These are phyloP conservation scores for Planiliza haematocheilus DNA, from an alignment of 2,113 vertebrate species.

Conservation along the genomic window DNA sequence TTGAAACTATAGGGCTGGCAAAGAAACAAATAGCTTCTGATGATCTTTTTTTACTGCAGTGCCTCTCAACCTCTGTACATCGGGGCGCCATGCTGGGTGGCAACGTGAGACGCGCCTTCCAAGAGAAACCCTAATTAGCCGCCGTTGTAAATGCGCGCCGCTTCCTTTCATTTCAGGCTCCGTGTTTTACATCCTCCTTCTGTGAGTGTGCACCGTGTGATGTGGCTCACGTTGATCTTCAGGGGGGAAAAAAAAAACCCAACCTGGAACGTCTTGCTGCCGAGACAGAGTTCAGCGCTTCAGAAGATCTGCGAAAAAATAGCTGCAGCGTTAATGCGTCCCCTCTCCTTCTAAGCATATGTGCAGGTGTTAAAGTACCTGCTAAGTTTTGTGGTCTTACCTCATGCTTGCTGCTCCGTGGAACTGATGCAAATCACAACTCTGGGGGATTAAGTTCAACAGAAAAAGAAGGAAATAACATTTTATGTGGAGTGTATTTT, in stretches of 20 bases:
- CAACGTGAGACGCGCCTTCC: background rate
- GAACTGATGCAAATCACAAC: conserved; percentile 26
- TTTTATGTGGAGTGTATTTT: too few relatives aligned
- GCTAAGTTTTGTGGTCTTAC: conserved; percentile 25
- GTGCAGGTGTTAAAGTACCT: conserved; percentile 46
- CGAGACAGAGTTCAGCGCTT: conserved; percentile 50
- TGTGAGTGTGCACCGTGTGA: conserved; percentile 33
- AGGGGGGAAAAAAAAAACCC: conserved; percentile 3
- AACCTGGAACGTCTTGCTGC: conserved; percentile 35
- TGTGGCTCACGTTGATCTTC: conserved; percentile 42
- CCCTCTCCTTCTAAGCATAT: conserved; percentile 2
- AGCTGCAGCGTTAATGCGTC: background rate
- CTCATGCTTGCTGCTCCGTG: conserved; percentile 33
- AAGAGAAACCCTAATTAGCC: conserved; percentile 61
- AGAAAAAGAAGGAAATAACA: background rate
- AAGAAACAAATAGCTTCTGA: background rate
- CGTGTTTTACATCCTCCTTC: conserved; percentile 2
- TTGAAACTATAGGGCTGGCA: conserved; percentile 5
- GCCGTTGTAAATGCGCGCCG: conserved; percentile 36
- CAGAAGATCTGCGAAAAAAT: conserved; percentile 31
- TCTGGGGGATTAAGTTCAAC: conserved; percentile 39
- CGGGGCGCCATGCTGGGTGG: background rate
- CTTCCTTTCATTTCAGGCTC: conserved; percentile 31
- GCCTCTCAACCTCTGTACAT: conserved; percentile 2
- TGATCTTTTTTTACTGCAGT: background rate